Evolutionary conservation across 1,140 invertebrate genomes (phyloP).

Genomic region (Mycetomoellerius zeteki): DNA sequence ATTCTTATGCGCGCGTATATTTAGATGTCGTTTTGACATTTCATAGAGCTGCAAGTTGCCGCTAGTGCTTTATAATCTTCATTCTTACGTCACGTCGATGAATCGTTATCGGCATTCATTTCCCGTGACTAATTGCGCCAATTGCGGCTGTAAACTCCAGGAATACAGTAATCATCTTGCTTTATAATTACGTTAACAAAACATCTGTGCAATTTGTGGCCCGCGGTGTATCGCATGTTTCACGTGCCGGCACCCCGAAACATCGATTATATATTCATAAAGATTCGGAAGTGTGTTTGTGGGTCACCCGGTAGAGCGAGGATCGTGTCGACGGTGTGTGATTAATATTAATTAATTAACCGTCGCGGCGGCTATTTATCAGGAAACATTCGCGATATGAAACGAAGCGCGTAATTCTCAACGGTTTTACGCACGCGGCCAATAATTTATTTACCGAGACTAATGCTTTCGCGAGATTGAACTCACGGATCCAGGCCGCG

Average conservation of each 20-base stretch:
- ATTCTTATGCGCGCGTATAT: conserved; percentile 7
- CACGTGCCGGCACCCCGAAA: neutral
- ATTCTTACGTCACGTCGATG: conserved; percentile 50
- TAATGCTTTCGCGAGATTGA: neutral
- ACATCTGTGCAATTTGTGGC: neutral
- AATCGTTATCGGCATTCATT: conserved; percentile 52
- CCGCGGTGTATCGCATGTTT: neutral
- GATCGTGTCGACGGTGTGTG: neutral
- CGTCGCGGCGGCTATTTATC: neutral
- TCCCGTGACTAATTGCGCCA: conserved; percentile 60
- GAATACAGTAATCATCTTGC: neutral
- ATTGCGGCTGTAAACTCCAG: conserved; percentile 39
- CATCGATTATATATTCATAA: conserved; percentile 24
- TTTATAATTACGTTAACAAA: conserved; percentile 42
- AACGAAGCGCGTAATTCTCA: conserved; percentile 21
- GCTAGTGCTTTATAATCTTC: conserved; percentile 33
- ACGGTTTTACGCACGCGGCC: conserved; percentile 9
- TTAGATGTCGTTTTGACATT: conserved; percentile 58
- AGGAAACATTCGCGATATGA: conserved; percentile 29
- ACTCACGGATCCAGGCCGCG: neutral
- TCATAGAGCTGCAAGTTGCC: neutral
- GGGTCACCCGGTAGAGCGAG: neutral
- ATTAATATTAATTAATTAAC: conserved; percentile 59
- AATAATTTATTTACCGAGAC: conserved; percentile 39
- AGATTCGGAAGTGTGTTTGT: conserved; percentile 44